Percentiles rank a stretch among this genome's conserved stretches.
Evolutionary conservation across 1,140 invertebrate genomes (phyloP).

Genomic region (Drosophila asahinai): DNA sequence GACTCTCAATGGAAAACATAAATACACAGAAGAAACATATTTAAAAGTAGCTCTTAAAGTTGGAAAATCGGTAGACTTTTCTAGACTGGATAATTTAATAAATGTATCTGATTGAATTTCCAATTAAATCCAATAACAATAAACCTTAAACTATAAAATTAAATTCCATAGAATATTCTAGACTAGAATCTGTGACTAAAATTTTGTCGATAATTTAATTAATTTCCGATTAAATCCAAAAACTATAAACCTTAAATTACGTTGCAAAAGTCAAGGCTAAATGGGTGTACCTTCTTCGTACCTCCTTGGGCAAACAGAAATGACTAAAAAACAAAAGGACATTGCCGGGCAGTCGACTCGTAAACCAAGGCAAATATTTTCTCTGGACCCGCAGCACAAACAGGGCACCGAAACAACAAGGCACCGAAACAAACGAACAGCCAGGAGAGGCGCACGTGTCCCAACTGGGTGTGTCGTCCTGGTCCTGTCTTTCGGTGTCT

Average conservation of each 20-base stretch:
- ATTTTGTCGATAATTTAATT: background rate
- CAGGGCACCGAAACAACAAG: background rate
- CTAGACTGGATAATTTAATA: background rate
- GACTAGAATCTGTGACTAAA: no score
- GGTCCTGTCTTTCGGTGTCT: conserved; percentile 10
- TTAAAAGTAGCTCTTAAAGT: no score
- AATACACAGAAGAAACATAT: background rate
- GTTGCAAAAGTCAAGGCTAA: conserved; percentile 2
- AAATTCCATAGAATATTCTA: no score
- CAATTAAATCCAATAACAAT: background rate
- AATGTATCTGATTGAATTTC: background rate
- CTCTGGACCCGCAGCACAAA: conserved; percentile 42
- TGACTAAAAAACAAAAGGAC: conserved; percentile 14
- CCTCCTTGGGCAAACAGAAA: background rate
- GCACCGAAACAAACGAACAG: background rate
- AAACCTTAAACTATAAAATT: background rate
- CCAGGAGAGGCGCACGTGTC: conserved; percentile 10
- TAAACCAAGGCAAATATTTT: conserved; percentile 48
- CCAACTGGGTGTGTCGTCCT: conserved; percentile 49
- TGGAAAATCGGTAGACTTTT: rapidly evolving
- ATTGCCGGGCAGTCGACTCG: background rate
- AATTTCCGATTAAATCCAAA: background rate
- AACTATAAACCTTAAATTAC: conserved; percentile 3
- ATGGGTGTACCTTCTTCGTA: background rate
- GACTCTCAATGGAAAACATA: background rate